Base-by-base conservation (phyloP, 2,113 vertebrate genomes). In the Phasianus colchicus region DNA sequence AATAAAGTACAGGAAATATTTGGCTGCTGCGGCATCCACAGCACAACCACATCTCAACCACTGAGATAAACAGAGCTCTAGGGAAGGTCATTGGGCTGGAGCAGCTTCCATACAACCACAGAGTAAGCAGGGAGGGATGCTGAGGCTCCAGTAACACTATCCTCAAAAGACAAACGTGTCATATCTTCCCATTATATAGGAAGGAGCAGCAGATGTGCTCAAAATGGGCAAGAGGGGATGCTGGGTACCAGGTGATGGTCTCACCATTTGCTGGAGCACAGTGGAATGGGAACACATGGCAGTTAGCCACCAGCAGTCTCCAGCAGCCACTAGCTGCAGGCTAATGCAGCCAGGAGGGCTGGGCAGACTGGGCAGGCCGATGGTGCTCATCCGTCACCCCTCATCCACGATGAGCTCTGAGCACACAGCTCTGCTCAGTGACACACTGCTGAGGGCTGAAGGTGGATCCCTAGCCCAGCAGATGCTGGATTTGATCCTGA, bases 331-430 rank as follows among this genome's bases (percentile, higher is more conserved):
- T 0, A 52, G 36, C n/a, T 74, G 42, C 29, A 55, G 30, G 52
- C 14, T 32, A 66, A 74, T 3, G 7, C 30, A 52, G 10, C 17
- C 60, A n/a, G 0, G 3, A 8, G 32, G 42, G 55, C 8, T 52
- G 60, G 20, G 45, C 69, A 27, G 22, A 29, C 52, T 47, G 4
- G 0, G 0, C 5, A 19, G 1, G 3, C 0, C 1, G 63, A 69
- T 36, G 45, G 43, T 0, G 2, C 45, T 60, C 20, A 34, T 15
- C 14, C 1, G 1, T 15, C 24, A 86, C 19, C 22, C 19, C 14
- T 47, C 34, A 57, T 2, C 6, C 63, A 57, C 0, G 0, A 10
- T 2, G 45, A 22, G 34, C 43, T 50, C 45, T 69, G 36, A 29
- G 32, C 21, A 24, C 66, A 38, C 30, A 64, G 6, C 19, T 38